Percentiles rank a stretch among this genome's conserved stretches.
phyloP scores from a whole-genome alignment of 2,797 vertebrate genomes.

The Poeciliopsis presidionis region DNA sequence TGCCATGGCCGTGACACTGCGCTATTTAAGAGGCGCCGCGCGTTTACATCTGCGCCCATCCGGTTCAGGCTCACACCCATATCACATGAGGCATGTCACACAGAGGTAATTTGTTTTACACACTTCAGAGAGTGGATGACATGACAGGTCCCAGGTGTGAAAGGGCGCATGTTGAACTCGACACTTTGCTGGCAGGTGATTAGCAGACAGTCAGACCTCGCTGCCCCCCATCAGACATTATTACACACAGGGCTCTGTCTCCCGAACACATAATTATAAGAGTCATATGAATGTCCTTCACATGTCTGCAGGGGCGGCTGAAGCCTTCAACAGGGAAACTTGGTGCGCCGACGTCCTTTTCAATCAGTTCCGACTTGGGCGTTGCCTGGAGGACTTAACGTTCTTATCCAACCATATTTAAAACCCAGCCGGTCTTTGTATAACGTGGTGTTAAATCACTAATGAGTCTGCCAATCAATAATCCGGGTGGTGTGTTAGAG shows the following conservation, averaged over 20 bases:
- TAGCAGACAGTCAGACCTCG: slow-evolving; percentile 53
- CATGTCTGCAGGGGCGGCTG: slow-evolving; percentile 44
- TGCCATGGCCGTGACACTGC: background rate
- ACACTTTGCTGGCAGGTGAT: slow-evolving; percentile 69
- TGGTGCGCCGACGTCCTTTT: background rate
- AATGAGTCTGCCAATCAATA: slow-evolving; percentile 74
- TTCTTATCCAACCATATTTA: slow-evolving; percentile 25
- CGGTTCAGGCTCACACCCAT: slow-evolving; percentile 22
- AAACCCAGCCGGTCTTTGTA: slow-evolving; percentile 14
- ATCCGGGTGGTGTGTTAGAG: slow-evolving; percentile 42
- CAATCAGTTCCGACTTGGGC: slow-evolving; percentile 11
- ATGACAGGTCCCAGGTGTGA: slow-evolving; percentile 62
- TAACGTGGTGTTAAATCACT: slow-evolving; percentile 51
- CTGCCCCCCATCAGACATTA: slow-evolving; percentile 58
- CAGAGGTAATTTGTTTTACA: slow-evolving; percentile 44
- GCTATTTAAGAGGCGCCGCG: slow-evolving; percentile 26
- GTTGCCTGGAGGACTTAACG: slow-evolving; percentile 2
- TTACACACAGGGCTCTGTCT: slow-evolving; percentile 41
- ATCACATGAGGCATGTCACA: slow-evolving; percentile 26
- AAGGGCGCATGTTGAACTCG: slow-evolving; percentile 57
- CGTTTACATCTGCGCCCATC: slow-evolving; percentile 6
- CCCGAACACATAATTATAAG: slow-evolving; percentile 60
- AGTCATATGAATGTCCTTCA: slow-evolving; percentile 65
- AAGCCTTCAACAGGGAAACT: slow-evolving; percentile 26
- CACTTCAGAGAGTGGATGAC: slow-evolving; percentile 53